Evolutionary conservation across 1,140 invertebrate genomes (phyloP), one percentile per base, ranked within the genome.

Genomic region (Lasioglossum albipes): DNA sequence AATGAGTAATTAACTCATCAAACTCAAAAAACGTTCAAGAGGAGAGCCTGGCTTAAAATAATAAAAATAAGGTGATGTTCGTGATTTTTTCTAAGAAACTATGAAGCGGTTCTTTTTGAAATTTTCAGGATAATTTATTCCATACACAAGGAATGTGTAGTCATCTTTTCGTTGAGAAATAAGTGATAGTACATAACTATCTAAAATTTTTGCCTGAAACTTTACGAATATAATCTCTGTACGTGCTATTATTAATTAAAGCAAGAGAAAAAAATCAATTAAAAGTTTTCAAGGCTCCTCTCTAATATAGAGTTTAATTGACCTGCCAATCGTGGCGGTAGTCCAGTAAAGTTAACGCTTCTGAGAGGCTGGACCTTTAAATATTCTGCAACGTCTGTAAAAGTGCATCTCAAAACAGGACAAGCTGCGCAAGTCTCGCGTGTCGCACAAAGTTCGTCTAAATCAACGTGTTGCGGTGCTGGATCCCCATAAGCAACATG

Each of bases 391-490:
- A 90, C 89, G 41, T 91, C 91, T 52, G 86, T 90, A 75, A 90
- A 93, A 67, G 90, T 87, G 83, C 93, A 94, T 82, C 92, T 93
- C 41, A 91, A 83, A 80, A 90, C 84, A 71, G 92, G 91, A 76
- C 93, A 94, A 66, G 90, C 83, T 12, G 92, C 90, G 71, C 94
- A 94, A 52, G 91, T 91, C 76, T 91, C 90, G 78, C 89, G 91
- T 0, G 93, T 88, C 4, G 93, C 92, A 83, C 94, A 95, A 18
- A 94, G 83, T 87, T 94, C 93, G 27, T 94, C 91, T 75, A 94
- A 87, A 84, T 94, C 91, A 20, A 93, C 89, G 74, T 90, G 91
- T 31, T 88, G 84, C 1, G 94, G 94, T 52, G 94, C 90, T 20
- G 90, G 88, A 59, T 92, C 90, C 45, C 94, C 94, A 86, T 93